These are phyloP conservation scores for Diabrotica undecimpunctata DNA, from an alignment of 1,140 invertebrate species.

Conservation along the genomic window DNA sequence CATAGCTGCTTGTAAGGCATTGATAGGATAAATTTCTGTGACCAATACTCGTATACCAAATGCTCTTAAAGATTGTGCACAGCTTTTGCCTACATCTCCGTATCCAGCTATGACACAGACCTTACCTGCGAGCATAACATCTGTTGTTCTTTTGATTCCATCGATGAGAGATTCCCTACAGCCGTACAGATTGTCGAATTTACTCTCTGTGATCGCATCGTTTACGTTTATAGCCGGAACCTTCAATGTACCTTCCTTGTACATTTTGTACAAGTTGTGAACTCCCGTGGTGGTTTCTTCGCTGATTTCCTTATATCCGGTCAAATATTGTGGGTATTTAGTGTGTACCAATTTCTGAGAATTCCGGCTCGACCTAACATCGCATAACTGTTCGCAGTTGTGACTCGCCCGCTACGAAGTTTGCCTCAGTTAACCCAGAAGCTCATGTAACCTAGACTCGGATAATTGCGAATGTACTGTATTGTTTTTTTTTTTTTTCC, in stretches of 20 bases:
- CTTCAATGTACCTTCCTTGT: constrained; percentile 82
- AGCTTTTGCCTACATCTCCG: constrained; percentile 99
- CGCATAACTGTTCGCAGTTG: too few relatives aligned
- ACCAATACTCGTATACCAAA: constrained; percentile 95
- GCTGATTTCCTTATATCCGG: constrained; percentile 84
- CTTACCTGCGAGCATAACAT: constrained; percentile 99
- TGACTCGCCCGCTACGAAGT: too few relatives aligned
- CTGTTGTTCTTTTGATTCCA: constrained; percentile 97
- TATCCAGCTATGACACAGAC: constrained; percentile 97
- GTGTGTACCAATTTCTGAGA: constrained; percentile 90
- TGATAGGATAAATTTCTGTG: constrained; percentile 99
- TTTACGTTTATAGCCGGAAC: constrained; percentile 97
- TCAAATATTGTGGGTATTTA: constrained; percentile 85
- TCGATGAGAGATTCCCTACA: constrained; percentile 97
- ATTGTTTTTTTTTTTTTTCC: too few relatives aligned
- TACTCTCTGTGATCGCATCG: constrained; percentile 98
- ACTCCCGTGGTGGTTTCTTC: constrained; percentile 99
- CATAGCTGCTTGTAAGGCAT: constrained; percentile 96
- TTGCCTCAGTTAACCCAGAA: too few relatives aligned
- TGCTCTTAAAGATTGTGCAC: constrained; percentile 89
- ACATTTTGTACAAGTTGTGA: constrained; percentile 96
- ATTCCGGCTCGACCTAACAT: too few relatives aligned
- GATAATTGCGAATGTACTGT: too few relatives aligned
- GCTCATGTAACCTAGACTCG: too few relatives aligned
- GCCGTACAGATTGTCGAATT: constrained; percentile 99